A percentile compares a stretch with the other conserved stretches of the same genome.
These are phyloP conservation scores for Tinamus major DNA, from an alignment of 2,797 vertebrate genomes.

Conservation along the genomic window DNA sequence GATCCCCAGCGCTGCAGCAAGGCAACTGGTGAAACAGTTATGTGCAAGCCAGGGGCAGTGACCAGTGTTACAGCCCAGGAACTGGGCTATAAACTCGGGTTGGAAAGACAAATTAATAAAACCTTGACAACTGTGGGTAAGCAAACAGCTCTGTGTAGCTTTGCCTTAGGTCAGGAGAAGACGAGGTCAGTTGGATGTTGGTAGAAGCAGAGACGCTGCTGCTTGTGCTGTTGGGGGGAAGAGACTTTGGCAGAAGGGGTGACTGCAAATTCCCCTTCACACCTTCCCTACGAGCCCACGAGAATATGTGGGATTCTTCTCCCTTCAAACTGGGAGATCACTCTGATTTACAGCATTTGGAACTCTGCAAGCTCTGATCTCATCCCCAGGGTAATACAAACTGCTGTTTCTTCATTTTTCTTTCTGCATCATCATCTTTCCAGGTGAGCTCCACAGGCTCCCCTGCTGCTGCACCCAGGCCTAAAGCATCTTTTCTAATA, in stretches of 20 bases:
- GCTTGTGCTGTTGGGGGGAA: neutral
- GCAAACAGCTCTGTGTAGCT: neutral
- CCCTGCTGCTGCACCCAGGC: neutral
- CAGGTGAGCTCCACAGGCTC: neutral
- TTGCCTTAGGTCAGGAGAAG: neutral
- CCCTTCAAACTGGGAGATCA: neutral
- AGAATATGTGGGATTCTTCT: neutral
- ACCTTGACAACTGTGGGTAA: neutral
- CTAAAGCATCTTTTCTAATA: accelerated
- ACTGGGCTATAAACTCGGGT: accelerated
- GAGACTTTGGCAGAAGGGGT: neutral
- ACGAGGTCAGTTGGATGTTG: neutral
- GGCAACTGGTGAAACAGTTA: neutral
- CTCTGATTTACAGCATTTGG: neutral
- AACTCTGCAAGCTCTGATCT: neutral
- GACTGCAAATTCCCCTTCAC: neutral
- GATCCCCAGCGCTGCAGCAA: neutral
- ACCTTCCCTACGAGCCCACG: neutral
- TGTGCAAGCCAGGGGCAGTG: neutral
- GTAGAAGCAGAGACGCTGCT: neutral
- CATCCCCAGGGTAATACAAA: neutral
- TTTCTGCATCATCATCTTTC: neutral
- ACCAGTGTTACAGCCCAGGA: neutral
- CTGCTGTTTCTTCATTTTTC: neutral
- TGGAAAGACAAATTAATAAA: neutral